These are phyloP conservation scores for Drosophila albomicans DNA, from an alignment of 1,140 invertebrate species.

Conservation along the genomic window DNA sequence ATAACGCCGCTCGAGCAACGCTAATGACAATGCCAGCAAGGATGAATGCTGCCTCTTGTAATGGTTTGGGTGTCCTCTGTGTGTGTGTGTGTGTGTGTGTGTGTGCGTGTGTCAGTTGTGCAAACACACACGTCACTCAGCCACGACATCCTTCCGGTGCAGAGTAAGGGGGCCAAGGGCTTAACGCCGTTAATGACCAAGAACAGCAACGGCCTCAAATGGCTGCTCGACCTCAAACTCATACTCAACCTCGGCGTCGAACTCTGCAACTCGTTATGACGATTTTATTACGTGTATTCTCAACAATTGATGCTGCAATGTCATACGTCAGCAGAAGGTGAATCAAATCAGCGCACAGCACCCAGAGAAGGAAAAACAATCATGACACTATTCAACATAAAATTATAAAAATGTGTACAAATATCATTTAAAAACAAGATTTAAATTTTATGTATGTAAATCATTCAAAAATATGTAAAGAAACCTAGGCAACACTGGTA, in stretches of 20 bases:
- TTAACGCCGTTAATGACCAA: conserved; percentile 82
- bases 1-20: conserved; percentile 75
- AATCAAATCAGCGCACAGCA: conserved; percentile 56
- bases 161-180: conserved; percentile 39
- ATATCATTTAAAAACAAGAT: too few species aligned
- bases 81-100: conserved; percentile 32
- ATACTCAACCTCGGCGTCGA: not conserved
- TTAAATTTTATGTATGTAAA: too few species aligned
- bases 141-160: conserved; percentile 76
- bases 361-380: conserved; percentile 28
- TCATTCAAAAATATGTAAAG: too few species aligned
- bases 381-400: conserved; percentile 41
- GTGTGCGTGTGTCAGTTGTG: conserved; percentile 42
- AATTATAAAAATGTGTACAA: not conserved
- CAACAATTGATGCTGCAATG: conserved; percentile 82
- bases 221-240: not conserved
- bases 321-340: conserved; percentile 82
- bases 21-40: conserved; percentile 74
- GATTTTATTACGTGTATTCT: conserved; percentile 74
- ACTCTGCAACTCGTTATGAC: conserved; percentile 51
- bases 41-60: conserved; percentile 16
- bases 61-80: conserved; percentile 21
- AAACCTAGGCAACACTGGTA: too few species aligned
- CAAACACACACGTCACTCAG: conserved; percentile 81
- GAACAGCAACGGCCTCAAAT: conserved; percentile 54